These are phyloP conservation scores for Chondrosia reniformis DNA, from an alignment of 37 sponge, comb jelly and placozoan species.

Conservation along the genomic window DNA sequence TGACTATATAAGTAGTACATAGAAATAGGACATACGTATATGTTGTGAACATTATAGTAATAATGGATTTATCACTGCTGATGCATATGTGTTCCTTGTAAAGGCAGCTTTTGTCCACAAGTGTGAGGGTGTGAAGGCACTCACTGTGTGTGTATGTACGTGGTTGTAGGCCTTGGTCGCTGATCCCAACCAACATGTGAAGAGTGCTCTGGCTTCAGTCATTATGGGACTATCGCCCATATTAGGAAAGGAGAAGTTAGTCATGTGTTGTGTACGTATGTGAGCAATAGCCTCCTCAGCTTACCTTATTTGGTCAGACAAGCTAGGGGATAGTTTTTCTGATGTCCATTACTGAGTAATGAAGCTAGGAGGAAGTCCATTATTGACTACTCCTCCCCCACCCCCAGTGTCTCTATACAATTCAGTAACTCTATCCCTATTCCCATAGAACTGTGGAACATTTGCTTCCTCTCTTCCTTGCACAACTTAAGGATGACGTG, in stretches of 20 bases:
- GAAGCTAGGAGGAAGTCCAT: too few species aligned
- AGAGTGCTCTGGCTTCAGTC: conserved; percentile 94
- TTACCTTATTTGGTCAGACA: too few species aligned
- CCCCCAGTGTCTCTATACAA: too few species aligned
- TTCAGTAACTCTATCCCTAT: too few species aligned
- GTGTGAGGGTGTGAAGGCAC: neutral
- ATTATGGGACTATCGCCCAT: conserved; percentile 97
- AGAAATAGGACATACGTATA: too few species aligned
- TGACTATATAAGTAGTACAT: too few species aligned
- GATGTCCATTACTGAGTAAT: too few species aligned
- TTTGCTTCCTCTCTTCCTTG: conserved; percentile 87
- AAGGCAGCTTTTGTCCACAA: too few species aligned
- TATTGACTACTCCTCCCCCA: too few species aligned
- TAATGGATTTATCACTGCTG: neutral
- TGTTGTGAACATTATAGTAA: neutral
- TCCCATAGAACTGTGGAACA: conserved; percentile 91
- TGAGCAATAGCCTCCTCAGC: too few species aligned
- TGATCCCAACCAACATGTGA: conserved; percentile 94
- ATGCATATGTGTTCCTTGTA: too few species aligned
- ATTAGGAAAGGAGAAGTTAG: conserved; percentile 83
- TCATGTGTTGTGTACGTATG: neutral
- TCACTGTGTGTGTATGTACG: neutral
- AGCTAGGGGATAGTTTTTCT: too few species aligned
- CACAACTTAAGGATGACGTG: conserved; percentile 92
- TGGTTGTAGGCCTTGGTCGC: conserved; percentile 69